phyloP scores from a whole-genome alignment of 2,888 invertebrate genomes.

The Epinotia ramella region DNA sequence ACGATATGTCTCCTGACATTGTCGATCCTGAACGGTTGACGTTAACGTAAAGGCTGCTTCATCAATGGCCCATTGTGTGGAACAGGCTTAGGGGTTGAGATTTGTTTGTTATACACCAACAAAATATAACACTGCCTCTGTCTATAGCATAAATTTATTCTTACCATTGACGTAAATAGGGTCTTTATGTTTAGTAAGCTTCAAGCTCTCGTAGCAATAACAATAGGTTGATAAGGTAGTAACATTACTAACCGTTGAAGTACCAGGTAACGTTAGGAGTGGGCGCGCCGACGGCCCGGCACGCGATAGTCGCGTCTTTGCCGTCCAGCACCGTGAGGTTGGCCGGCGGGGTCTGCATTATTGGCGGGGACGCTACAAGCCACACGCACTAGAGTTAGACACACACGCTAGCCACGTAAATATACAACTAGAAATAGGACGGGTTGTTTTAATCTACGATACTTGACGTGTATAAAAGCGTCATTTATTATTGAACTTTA shows the following conservation, averaged over 20 bases:
- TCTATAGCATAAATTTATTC: neutral
- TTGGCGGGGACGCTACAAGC: slow-evolving; percentile 93
- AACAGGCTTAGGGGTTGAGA: neutral
- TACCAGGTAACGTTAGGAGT: slow-evolving; percentile 96
- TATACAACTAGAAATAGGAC: slow-evolving; percentile 5
- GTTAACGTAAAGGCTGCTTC: neutral
- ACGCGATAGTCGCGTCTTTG: slow-evolving; percentile 94
- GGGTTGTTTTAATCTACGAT: slow-evolving; percentile 12
- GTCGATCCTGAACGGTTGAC: neutral
- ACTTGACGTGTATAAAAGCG: neutral
- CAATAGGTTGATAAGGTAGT: slow-evolving; percentile 25
- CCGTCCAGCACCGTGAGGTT: slow-evolving; percentile 97
- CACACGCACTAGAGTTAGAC: slow-evolving; percentile 74
- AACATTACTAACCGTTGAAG: slow-evolving; percentile 90
- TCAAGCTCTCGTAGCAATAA: slow-evolving; percentile 20
- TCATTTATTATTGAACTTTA: neutral
- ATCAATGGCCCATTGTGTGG: neutral
- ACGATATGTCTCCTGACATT: neutral
- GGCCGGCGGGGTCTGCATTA: slow-evolving; percentile 93
- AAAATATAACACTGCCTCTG: neutral
- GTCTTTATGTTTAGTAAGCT: neutral
- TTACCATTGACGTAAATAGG: slow-evolving; percentile 7
- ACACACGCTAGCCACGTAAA: slow-evolving; percentile 47
- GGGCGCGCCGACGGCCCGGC: slow-evolving; percentile 96
- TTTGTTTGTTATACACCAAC: neutral